These are phyloP conservation scores for Andrena bicolor DNA, from an alignment of 2,888 invertebrate genomes.

Conservation along the genomic window DNA sequence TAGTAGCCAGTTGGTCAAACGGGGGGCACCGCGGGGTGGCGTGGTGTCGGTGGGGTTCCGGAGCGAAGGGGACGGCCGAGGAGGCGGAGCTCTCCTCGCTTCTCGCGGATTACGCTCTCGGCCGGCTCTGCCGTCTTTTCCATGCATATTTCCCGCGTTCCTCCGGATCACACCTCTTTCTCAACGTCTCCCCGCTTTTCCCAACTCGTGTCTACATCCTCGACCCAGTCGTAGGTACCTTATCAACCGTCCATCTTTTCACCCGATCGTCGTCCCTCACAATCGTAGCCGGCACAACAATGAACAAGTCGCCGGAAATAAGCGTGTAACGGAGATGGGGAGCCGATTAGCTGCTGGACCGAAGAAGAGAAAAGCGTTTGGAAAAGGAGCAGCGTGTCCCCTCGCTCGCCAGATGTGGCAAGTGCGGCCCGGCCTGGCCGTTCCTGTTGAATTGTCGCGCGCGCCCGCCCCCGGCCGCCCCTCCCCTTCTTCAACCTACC, in stretches of 20 bases:
- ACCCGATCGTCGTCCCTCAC: background rate
- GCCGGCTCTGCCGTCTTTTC: constrained; percentile 29
- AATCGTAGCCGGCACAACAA: too few species aligned
- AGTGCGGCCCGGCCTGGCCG: constrained; percentile 79
- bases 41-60: constrained; percentile 84
- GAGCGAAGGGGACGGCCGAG: constrained; percentile 80
- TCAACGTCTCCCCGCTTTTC: background rate
- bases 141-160: constrained; percentile 28
- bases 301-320: too few species aligned
- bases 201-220: too few species aligned
- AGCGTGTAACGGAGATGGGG: background rate
- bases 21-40: constrained; percentile 73
- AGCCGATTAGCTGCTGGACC: background rate
- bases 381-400: constrained; percentile 70
- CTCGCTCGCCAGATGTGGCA: constrained; percentile 83
- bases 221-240: too few species aligned
- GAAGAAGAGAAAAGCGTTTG: constrained; percentile 8
- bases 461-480: constrained; percentile 83
- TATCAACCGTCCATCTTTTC: background rate
- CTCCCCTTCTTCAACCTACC: constrained; percentile 70
- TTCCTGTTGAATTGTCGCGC: constrained; percentile 83
- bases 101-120: constrained; percentile 63
- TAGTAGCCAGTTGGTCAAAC: constrained; percentile 78
- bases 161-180: background rate
- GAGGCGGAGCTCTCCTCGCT: constrained; percentile 82